These are phyloP conservation scores for Melanotaenia parkinsoni DNA, from an alignment of 2,797 vertebrate species.

Conservation along the genomic window DNA sequence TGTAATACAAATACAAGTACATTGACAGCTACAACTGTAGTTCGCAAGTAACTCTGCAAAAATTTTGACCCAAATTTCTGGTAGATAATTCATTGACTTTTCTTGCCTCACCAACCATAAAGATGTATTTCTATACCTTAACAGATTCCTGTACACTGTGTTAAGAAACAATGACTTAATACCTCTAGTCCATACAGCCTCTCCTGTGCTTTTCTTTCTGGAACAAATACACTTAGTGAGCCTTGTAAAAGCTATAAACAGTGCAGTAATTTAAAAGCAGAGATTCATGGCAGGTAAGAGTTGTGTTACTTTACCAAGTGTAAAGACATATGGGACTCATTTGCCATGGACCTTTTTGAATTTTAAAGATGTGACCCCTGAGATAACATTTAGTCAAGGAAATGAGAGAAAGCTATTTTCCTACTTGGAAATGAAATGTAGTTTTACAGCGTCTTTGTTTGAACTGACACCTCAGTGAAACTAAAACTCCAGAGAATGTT, in stretches of 20 bases:
- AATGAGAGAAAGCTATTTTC: neutral
- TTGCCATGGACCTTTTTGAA: neutral
- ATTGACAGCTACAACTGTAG: too few species aligned
- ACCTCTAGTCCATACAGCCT: neutral
- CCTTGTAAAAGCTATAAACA: constrained; percentile 28
- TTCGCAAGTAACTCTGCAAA: neutral
- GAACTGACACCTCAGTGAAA: neutral
- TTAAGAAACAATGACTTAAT: constrained; percentile 1
- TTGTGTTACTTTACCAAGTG: constrained; percentile 6
- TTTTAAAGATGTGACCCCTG: constrained; percentile 17
- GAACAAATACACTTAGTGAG: constrained; percentile 23
- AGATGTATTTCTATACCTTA: neutral
- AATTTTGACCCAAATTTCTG: neutral
- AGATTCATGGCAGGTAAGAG: neutral
- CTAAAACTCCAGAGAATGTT: neutral
- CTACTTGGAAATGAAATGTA: neutral
- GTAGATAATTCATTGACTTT: neutral
- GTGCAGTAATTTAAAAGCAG: constrained; percentile 4
- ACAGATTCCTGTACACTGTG: neutral
- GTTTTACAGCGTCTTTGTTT: neutral
- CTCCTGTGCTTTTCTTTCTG: constrained; percentile 4
- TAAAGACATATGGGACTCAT: constrained; percentile 27
- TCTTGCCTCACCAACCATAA: neutral
- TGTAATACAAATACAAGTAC: neutral
- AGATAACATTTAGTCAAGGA: constrained; percentile 2